These are phyloP conservation scores for Drosophila sp. DNA, from an alignment of 1,140 invertebrate species.

Conservation along the genomic window DNA sequence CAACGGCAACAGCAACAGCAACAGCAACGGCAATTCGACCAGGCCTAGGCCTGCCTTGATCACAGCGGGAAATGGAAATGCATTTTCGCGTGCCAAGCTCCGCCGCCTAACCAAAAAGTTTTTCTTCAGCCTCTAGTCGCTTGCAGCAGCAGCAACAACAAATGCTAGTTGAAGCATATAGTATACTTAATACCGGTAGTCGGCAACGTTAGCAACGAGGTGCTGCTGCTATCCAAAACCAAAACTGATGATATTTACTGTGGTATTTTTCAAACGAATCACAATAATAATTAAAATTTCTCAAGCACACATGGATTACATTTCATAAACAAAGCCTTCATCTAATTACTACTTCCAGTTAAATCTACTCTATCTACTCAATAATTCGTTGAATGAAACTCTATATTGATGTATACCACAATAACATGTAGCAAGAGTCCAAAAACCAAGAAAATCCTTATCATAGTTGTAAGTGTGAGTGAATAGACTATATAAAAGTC, in stretches of 20 bases:
- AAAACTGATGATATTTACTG: slow-evolving; percentile 9
- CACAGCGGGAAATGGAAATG: slow-evolving; percentile 79
- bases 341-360: too few relatives aligned
- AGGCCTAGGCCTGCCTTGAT: slow-evolving; percentile 33
- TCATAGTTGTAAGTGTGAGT: too few relatives aligned
- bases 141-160: slow-evolving; percentile 38
- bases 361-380: too few relatives aligned
- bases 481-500: too few relatives aligned
- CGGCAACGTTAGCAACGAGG: slow-evolving; percentile 43
- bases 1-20: slow-evolving; percentile 46
- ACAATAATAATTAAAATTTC: too few relatives aligned
- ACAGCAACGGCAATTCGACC: slow-evolving; percentile 35
- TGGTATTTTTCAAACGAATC: neutral
- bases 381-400: too few relatives aligned
- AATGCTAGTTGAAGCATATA: slow-evolving; percentile 49
- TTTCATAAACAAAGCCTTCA: too few relatives aligned
- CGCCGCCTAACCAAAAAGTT: neutral
- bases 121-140: slow-evolving; percentile 14
- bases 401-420: too few relatives aligned
- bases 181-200: slow-evolving; percentile 63
- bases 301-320: too few relatives aligned
- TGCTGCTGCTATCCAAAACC: neutral
- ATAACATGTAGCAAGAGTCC: too few relatives aligned
- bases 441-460: too few relatives aligned
- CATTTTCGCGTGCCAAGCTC: slow-evolving; percentile 64